Evolutionary conservation across 2,888 invertebrate species (phyloP).

Genomic region (Bellardia pandia): DNA sequence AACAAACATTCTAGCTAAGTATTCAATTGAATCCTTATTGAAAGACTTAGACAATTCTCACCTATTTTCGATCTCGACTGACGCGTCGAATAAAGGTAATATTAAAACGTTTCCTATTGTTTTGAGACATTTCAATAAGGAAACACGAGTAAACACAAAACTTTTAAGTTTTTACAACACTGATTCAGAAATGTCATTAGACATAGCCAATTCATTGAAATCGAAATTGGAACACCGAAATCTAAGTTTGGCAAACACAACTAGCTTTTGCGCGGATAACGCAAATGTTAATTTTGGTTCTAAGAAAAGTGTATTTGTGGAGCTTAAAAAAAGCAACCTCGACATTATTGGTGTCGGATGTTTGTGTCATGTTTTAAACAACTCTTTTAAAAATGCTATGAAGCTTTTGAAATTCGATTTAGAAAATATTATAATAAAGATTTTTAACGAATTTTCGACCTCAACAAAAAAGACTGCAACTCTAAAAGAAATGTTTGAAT

Average conservation of each 20-base stretch:
- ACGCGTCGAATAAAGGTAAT: constrained; percentile 46
- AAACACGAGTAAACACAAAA: background rate
- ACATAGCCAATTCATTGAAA: constrained; percentile 45
- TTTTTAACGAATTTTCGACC: too few species aligned
- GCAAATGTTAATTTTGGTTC: constrained; percentile 63
- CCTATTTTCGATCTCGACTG: constrained; percentile 52
- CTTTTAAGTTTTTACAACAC: too few species aligned
- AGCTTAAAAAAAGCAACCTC: constrained; percentile 42
- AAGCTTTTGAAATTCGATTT: too few species aligned
- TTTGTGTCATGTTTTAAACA: too few species aligned
- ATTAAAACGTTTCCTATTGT: constrained; percentile 50
- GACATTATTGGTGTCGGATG: too few species aligned
- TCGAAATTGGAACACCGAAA: constrained; percentile 24
- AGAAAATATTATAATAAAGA: too few species aligned
- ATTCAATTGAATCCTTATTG: constrained; percentile 7
- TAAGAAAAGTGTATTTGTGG: constrained; percentile 61
- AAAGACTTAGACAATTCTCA: constrained; percentile 18
- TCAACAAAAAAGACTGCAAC: too few species aligned
- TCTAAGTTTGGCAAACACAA: constrained; percentile 37
- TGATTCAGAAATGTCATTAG: constrained; percentile 39
- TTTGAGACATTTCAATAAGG: constrained; percentile 46
- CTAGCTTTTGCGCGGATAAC: constrained; percentile 63
- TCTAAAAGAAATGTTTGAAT: constrained; percentile 51
- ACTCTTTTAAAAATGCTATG: too few species aligned
- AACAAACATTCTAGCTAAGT: constrained; percentile 14